Evolutionary conservation across 2,113 vertebrate species (phyloP), one percentile per base, ranked within the genome.

Genomic region (Rhizomys pruinosus): DNA sequence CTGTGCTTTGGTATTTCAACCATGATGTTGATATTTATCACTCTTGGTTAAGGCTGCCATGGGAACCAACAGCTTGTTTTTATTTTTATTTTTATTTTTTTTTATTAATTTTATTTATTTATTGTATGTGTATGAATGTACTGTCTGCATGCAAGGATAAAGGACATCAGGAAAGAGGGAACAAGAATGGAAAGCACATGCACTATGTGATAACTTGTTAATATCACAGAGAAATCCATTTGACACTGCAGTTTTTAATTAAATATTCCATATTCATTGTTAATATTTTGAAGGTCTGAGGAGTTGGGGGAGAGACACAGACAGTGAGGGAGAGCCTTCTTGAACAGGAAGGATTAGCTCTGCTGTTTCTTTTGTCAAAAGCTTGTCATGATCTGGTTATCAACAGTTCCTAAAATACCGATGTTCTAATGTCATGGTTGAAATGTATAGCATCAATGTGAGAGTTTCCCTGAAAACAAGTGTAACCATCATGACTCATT

Each of bases 21-120:
- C 84, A 96, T 52, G 66, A 93, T 77, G n/a, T 0, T 34, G 27
- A 93, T 96, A 93, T 94, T 96, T 96, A 82, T 94, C 76, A 96
- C 37, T 74, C 76, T 91, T 79, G 76, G 80, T 89, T 94, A 96
- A 94, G 61, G 87, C 87, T 92, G 71, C 73, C 90, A 94, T 92
- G 89, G 92, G 88, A 96, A 96, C 80, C 25, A 25, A 93, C 59
- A 68, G 29, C 11, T 55, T 92, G 37, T 90, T 92, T 93, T 89
- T 66, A 55, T n/a, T n/a, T n/a, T n/a, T n/a, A n/a, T n/a, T n/a
- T n/a, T n/a, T n/a, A n/a, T n/a, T n/a, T n/a, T n/a, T n/a, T n/a
- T n/a, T n/a, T n/a, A n/a, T n/a, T n/a, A n/a, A n/a, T n/a, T n/a
- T n/a, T n/a, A n/a, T n/a, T n/a, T n/a, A n/a, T n/a, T n/a, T n/a